phyloP scores from a whole-genome alignment of 2,113 vertebrate species.

The Sakesphorus luctuosus region DNA sequence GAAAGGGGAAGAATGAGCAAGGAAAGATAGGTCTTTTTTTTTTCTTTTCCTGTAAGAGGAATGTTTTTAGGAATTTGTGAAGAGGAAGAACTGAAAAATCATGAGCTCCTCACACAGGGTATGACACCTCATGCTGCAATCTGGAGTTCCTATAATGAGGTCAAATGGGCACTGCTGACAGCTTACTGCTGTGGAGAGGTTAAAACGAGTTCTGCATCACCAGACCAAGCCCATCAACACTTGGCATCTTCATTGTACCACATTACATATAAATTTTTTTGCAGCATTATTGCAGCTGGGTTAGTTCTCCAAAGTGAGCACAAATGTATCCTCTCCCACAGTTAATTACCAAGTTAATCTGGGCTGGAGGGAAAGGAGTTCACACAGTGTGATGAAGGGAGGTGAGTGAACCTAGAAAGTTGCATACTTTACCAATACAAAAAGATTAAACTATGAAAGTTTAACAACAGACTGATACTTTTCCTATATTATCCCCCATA shows the following conservation, averaged over 20 bases:
- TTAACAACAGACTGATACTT: background rate
- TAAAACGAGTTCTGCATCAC: background rate
- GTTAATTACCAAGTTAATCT: background rate
- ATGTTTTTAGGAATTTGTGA: background rate
- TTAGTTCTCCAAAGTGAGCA: background rate
- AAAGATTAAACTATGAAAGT: background rate
- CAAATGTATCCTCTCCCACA: background rate
- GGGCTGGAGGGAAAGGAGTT: background rate
- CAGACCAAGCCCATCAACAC: background rate
- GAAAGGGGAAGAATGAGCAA: background rate
- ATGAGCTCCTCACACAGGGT: background rate
- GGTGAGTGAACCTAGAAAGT: background rate
- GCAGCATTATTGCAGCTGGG: background rate
- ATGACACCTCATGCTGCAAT: background rate
- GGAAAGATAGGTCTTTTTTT: background rate
- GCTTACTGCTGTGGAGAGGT: background rate
- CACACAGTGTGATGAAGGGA: background rate
- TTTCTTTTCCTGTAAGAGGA: background rate
- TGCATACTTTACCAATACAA: background rate
- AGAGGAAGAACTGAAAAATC: background rate
- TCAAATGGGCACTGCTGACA: background rate
- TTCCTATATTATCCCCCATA: background rate
- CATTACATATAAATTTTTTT: background rate
- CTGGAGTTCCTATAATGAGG: background rate
- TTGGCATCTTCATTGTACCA: background rate